A percentile compares a stretch with the other conserved stretches of the same genome.
Evolutionary conservation across 2,797 vertebrate species (phyloP).

Genomic region (Gymnothorax reevesii): DNA sequence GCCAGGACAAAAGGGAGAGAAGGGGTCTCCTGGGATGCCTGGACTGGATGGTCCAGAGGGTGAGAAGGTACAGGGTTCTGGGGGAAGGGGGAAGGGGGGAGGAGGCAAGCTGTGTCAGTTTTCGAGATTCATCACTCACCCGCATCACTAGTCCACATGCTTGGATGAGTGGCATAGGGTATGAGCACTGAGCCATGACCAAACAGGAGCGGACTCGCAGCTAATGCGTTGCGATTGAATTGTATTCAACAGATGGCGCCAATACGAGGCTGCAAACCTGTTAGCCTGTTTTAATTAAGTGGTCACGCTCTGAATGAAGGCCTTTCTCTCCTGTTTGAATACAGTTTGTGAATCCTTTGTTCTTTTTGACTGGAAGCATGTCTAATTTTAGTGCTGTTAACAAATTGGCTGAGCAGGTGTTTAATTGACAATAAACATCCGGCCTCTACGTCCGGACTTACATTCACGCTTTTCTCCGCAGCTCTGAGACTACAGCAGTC

Average conservation of each 20-base stretch:
- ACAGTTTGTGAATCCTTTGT: not conserved
- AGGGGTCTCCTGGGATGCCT: constrained; percentile 64
- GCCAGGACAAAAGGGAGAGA: constrained; percentile 79
- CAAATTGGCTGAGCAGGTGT: not conserved
- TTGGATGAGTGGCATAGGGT: too few relatives aligned
- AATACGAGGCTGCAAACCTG: not conserved
- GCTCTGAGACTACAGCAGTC: not conserved
- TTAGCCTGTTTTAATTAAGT: not conserved
- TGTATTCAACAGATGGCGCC: constrained; percentile 13
- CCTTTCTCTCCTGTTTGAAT: not conserved
- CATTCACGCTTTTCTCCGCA: not conserved
- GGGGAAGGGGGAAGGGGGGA: not conserved
- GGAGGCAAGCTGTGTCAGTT: too few relatives aligned
- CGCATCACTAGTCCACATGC: too few relatives aligned
- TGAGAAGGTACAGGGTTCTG: constrained; percentile 66
- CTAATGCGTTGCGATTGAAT: too few relatives aligned
- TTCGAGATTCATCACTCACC: not conserved
- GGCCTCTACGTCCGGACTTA: not conserved
- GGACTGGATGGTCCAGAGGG: constrained; percentile 65
- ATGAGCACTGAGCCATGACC: too few relatives aligned
- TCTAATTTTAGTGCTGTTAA: not conserved
- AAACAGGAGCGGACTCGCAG: too few relatives aligned
- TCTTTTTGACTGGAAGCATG: not conserved
- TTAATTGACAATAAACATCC: not conserved
- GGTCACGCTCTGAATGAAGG: not conserved